These are phyloP conservation scores for Neoitamus cyanurus DNA, from an alignment of 2,888 invertebrate genomes.

Conservation along the genomic window DNA sequence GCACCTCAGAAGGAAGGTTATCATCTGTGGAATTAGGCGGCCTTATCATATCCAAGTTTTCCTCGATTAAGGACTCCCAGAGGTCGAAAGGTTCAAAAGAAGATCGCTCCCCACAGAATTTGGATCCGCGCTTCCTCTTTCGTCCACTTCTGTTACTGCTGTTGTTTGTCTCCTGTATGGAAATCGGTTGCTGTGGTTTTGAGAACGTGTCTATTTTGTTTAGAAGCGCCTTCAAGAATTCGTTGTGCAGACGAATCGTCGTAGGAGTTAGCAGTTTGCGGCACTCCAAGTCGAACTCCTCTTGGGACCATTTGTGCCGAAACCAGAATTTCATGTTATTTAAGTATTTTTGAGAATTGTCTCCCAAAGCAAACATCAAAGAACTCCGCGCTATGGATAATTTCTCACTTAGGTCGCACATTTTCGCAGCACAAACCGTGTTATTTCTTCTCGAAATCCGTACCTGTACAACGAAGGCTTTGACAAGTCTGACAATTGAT, in stretches of 20 bases:
- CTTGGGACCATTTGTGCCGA: constrained; percentile 78
- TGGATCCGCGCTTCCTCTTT: constrained; percentile 68
- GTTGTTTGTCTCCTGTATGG: constrained; percentile 48
- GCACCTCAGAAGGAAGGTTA: constrained; percentile 55
- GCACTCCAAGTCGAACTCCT: constrained; percentile 85
- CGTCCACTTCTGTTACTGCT: constrained; percentile 60
- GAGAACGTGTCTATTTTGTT: constrained; percentile 73
- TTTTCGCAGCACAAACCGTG: too few relatives aligned
- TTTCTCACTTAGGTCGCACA: constrained; percentile 58
- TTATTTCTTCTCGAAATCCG: too few relatives aligned
- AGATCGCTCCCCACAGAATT: constrained; percentile 69
- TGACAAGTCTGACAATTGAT: background rate
- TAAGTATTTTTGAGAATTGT: constrained; percentile 77
- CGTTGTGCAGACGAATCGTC: constrained; percentile 85
- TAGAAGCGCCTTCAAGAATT: constrained; percentile 82
- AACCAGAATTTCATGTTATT: constrained; percentile 82
- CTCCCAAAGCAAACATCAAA: constrained; percentile 69
- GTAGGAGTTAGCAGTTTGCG: constrained; percentile 77
- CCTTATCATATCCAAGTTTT: constrained; percentile 60
- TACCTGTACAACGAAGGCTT: too few relatives aligned
- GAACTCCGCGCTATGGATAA: constrained; percentile 61
- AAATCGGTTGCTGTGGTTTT: constrained; percentile 55
- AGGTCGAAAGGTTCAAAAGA: constrained; percentile 73
- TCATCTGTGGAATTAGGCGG: constrained; percentile 55
- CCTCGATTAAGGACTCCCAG: constrained; percentile 71